Evolutionary conservation across 2,888 invertebrate species (phyloP), one percentile per base, ranked within the genome.

Genomic region (Dasypolia templi): DNA sequence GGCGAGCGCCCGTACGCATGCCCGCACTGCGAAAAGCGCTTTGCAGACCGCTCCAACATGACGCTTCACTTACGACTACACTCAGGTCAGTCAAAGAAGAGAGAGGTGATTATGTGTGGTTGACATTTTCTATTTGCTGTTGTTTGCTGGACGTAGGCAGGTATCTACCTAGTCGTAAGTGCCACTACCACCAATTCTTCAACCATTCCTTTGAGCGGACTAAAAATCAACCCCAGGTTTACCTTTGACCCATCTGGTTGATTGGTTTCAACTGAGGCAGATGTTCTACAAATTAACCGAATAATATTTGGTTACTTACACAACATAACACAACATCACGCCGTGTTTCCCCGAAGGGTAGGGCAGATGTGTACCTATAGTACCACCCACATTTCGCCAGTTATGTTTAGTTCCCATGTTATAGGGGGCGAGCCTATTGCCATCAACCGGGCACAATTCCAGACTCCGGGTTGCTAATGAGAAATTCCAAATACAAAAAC

Each of bases 21-120:
- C 90, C 96, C 97, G 42, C 97, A 98, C 85, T 98, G 98, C 88
- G 98, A 98, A 84, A 98, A 98, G 92, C 97, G 98, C 3, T 98
- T 98, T 89, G 98, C 98, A 0, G 98, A 98, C 92, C 95, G 98
- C 76, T 98, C 98, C 81, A 98, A 98, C 90, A 98, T 98, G 98
- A 98, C 98, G 32, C 95, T 98, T 14, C 98, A 98, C 92, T 97
- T 98, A 88, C 95, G 98, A 85, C 94, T 98, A 22, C 98, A 98
- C 91, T 98, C 98, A 77, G 97, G 97, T 97, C 17, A 61, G 77
- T 58, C 58, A 58, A 62, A 65, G 11, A 80, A 75, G 32, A 75
- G 39, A 79, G 46, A 79, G 39, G 72, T 79, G 79, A 59, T 69
- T 78, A 59, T 75, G 51, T 59, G 46, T 55, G 9, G 49, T n/a